phyloP scores from a whole-genome alignment of 2,113 vertebrate genomes.

The Puntigrus tetrazona region DNA sequence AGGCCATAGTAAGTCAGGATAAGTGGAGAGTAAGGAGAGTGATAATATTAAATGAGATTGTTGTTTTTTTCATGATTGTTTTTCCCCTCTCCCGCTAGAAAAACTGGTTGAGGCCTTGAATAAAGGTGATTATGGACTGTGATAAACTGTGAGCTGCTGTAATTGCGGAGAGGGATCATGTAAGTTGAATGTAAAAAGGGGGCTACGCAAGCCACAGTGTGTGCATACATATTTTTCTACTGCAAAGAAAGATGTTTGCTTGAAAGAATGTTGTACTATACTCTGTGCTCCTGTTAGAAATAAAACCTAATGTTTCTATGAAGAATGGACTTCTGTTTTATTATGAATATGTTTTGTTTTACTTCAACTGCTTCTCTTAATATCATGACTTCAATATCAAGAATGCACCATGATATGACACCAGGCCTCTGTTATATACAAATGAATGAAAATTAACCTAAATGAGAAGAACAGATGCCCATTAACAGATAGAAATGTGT shows the following conservation, averaged over 20 bases:
- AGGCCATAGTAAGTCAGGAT: conserved; percentile 46
- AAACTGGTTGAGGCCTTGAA: conserved; percentile 17
- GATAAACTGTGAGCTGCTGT: conserved; percentile 38
- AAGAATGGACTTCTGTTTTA: conserved; percentile 13
- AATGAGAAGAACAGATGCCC: background rate
- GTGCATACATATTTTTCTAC: conserved; percentile 53
- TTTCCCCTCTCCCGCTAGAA: conserved; percentile 7
- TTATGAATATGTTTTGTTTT: background rate
- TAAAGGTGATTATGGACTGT: conserved; percentile 24
- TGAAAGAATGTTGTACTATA: conserved; percentile 42
- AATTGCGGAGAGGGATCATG: conserved; percentile 44
- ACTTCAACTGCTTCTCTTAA: background rate
- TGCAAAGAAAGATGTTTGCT: conserved; percentile 49
- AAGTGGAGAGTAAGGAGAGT: conserved; percentile 34
- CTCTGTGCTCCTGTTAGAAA: conserved; percentile 55
- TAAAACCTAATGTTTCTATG: conserved; percentile 58
- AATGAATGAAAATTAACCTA: background rate
- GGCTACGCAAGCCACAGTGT: conserved; percentile 30
- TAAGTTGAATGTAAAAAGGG: conserved; percentile 57
- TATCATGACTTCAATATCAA: background rate
- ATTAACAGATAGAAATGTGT: background rate
- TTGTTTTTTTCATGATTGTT: conserved; percentile 44
- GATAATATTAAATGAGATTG: conserved; percentile 18
- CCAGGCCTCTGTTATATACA: background rate
- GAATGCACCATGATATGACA: background rate